Percentiles rank a stretch among this genome's conserved stretches.
Evolutionary conservation across 2,797 vertebrate genomes (phyloP).

Genomic region (Nannoperca australis): DNA sequence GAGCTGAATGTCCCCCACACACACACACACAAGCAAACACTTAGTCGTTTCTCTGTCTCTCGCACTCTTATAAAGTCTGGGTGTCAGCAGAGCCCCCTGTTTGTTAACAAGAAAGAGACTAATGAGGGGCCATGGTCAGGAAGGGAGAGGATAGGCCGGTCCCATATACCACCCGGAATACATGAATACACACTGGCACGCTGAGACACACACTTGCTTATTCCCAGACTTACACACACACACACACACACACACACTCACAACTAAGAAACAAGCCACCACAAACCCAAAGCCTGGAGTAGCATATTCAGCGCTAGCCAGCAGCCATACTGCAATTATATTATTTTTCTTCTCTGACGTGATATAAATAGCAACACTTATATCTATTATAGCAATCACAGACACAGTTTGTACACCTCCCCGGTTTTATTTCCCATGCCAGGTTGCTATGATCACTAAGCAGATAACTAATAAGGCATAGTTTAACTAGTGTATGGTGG

Average conservation of each 20-base stretch:
- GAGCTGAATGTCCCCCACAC: conserved; percentile 52
- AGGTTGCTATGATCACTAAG: conserved; percentile 47
- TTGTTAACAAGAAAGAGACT: conserved; percentile 74
- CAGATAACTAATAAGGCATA: conserved; percentile 64
- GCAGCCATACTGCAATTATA: conserved; percentile 51
- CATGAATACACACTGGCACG: conserved; percentile 47
- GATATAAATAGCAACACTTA: conserved; percentile 61
- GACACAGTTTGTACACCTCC: conserved; percentile 27
- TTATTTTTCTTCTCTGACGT: conserved; percentile 44
- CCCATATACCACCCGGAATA: conserved; percentile 45
- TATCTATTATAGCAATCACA: conserved; percentile 38
- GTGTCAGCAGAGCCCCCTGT: conserved; percentile 52
- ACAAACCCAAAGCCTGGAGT: conserved; percentile 44
- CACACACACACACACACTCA: conserved; percentile 27
- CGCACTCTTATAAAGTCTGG: conserved; percentile 44
- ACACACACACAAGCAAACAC: conserved; percentile 26
- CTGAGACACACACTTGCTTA: conserved; percentile 31
- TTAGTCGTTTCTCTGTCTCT: conserved; percentile 15
- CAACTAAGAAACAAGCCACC: conserved; percentile 38
- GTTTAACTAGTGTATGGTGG: conserved; percentile 64
- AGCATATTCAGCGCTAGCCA: conserved; percentile 34
- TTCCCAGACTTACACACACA: conserved; percentile 37
- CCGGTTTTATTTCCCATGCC: conserved; percentile 40
- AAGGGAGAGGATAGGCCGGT: conserved; percentile 40
- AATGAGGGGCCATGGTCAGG: conserved; percentile 72